Base-by-base conservation (phyloP, 2,113 vertebrate genomes). In the Heliornis fulica region DNA sequence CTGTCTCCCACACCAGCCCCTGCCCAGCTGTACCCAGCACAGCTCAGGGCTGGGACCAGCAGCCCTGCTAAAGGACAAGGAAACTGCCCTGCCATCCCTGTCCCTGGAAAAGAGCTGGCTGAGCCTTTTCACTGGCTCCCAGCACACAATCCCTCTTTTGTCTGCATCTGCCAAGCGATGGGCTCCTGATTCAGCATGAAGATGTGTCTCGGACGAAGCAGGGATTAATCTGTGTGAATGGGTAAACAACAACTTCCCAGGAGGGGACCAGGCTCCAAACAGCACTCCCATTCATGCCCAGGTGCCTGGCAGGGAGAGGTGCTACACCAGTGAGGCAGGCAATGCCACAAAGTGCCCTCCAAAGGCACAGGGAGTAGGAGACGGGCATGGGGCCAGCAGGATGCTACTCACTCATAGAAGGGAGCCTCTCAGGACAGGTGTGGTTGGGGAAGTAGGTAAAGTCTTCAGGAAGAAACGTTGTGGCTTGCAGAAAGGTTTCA, bases 321-420 rank as follows among this genome's bases (percentile, higher is more conserved):
- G 60, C 41, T 40, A 6, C 0, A 2, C 2, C 5, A 13, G 20
- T 4, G 10, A 48, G 31, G 10, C 6, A 11, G 38, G 38, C 57
- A 87, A 66, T 1, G 3, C 41, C 69, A 36, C 7, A 0, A 36
- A 2, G 40, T 9, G 50, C 56, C 78, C 74, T 46, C 31, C 65
- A 78, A 61, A 78, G 64, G 45, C 83, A 59, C 0, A 1, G 26
- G 36, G 22, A 88, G 40, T 43, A 64, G 43, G 40, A 54, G 32
- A 60, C 21, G 50, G 34, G 22, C 23, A n/a, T 1, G 1, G 41
- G 29, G 36, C 18, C 2, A 2, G 13, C 5, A 3, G 60, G 77
- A 50, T 53, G 79, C 26, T 88, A 99, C 99, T 99, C 94, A 99
- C 99, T 99, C 99, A 99, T 99, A 94, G 98, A 99, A 97, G 98